Percentiles rank a stretch among this genome's conserved stretches.
Conservation (phyloP, 2,113 vertebrate species). For the Cyanistes caeruleus region DNA sequence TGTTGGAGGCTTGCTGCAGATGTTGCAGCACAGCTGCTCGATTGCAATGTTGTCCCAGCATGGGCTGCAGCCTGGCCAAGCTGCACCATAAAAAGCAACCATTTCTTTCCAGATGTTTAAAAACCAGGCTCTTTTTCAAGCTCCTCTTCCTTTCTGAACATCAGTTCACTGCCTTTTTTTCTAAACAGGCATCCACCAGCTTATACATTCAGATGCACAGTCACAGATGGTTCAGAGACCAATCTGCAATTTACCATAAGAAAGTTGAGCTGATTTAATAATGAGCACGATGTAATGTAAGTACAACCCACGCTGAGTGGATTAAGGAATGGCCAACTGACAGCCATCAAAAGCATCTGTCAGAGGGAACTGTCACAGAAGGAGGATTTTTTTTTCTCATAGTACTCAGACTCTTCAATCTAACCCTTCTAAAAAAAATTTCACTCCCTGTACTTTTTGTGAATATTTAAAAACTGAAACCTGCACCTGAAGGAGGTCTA, state of each 20-base stretch:
- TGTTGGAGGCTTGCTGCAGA: not conserved
- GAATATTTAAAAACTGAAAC: not conserved
- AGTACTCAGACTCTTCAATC: not conserved
- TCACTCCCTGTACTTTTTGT: not conserved
- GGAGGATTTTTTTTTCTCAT: not conserved
- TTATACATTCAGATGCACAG: not conserved
- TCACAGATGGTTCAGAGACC: not conserved
- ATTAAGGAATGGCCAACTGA: constrained; percentile 43
- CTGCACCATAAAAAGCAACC: not conserved
- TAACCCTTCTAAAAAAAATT: not conserved
- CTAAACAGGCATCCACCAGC: not conserved
- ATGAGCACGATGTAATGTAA: not conserved
- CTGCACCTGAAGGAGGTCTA: not conserved
- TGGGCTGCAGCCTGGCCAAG: not conserved
- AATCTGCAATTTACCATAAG: not conserved
- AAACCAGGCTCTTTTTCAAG: not conserved
- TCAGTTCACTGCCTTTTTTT: not conserved
- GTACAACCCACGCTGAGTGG: not conserved
- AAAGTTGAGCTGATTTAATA: constrained; percentile 46
- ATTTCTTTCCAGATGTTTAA: not conserved
- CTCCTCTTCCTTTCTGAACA: not conserved
- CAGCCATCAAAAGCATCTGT: constrained; percentile 23
- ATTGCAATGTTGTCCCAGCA: not conserved
- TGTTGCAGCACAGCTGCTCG: rapidly evolving
- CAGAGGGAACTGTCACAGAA: not conserved